Evolutionary conservation across 2,113 vertebrate species (phyloP).

Genomic region (Edolisoma coerulescens): DNA sequence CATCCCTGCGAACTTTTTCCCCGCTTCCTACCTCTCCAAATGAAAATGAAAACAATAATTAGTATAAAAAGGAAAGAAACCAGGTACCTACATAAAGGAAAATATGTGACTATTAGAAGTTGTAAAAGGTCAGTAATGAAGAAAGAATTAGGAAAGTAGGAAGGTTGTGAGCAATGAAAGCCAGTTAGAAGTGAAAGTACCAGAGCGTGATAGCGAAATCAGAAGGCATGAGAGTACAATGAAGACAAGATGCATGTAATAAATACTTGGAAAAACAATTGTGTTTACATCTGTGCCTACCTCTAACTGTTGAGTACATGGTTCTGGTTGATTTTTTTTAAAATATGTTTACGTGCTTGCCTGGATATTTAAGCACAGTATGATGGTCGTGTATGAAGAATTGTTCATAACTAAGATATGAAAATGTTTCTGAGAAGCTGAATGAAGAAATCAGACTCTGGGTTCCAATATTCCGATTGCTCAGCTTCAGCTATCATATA

Average conservation of each 20-base stretch:
- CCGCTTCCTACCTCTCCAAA: not conserved
- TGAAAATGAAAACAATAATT: not conserved
- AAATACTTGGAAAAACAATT: not conserved
- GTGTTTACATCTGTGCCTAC: not conserved
- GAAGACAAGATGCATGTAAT: not conserved
- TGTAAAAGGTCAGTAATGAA: not conserved
- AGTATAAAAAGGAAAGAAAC: not conserved
- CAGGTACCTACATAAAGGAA: not conserved
- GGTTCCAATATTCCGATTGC: not conserved
- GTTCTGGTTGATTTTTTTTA: accelerated
- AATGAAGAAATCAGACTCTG: not conserved
- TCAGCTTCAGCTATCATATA: accelerated
- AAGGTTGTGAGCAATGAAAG: not conserved
- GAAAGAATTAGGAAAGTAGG: not conserved
- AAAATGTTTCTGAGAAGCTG: not conserved
- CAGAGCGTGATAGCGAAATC: not conserved
- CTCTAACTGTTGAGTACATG: not conserved
- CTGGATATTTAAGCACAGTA: not conserved
- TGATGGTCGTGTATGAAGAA: not conserved
- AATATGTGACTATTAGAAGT: not conserved
- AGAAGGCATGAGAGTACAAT: not conserved
- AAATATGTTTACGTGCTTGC: not conserved
- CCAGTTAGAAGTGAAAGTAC: not conserved
- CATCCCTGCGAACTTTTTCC: not conserved
- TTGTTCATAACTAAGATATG: not conserved